Evolutionary conservation across 1,140 invertebrate species (phyloP).

Genomic region (Zaprionus camerounensis): DNA sequence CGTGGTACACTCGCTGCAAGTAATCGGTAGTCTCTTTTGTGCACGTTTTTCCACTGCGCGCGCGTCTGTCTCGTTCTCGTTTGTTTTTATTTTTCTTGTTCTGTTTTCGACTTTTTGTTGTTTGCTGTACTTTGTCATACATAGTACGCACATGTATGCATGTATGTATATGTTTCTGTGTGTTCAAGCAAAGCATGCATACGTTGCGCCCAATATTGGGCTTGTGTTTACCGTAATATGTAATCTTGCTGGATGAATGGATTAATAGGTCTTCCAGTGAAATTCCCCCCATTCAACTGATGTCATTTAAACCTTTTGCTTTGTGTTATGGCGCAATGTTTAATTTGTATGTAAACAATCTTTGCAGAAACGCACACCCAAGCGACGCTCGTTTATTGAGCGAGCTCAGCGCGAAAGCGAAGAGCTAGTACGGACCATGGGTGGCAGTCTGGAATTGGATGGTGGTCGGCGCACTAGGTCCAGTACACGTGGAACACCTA

Average conservation of each 20-base stretch:
- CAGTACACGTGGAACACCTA: constrained; percentile 77
- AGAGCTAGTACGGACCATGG: constrained; percentile 79
- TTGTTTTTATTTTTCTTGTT: constrained; percentile 82
- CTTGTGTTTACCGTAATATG: constrained; percentile 37
- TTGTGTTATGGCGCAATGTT: constrained; percentile 1
- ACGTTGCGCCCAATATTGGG: constrained; percentile 57
- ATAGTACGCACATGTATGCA: constrained; percentile 15
- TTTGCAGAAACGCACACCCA: constrained; percentile 77
- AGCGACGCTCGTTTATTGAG: constrained; percentile 77
- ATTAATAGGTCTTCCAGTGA: constrained; percentile 19
- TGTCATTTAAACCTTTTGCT: not conserved
- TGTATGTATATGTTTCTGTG: constrained; percentile 13
- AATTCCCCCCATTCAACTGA: constrained; percentile 16
- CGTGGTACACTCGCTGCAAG: constrained; percentile 56
- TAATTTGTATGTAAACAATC: constrained; percentile 33
- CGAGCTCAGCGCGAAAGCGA: constrained; percentile 79
- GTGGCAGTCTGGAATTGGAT: constrained; percentile 73
- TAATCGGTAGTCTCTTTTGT: constrained; percentile 59
- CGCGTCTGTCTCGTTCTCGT: constrained; percentile 68
- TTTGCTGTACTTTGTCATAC: constrained; percentile 79
- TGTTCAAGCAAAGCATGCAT: constrained; percentile 26
- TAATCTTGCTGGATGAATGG: constrained; percentile 21
- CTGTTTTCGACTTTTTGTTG: constrained; percentile 79
- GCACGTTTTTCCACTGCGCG: constrained; percentile 65
- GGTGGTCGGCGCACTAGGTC: constrained; percentile 77